phyloP scores from a whole-genome alignment of 2,888 invertebrate species.

The Apamea anceps region DNA sequence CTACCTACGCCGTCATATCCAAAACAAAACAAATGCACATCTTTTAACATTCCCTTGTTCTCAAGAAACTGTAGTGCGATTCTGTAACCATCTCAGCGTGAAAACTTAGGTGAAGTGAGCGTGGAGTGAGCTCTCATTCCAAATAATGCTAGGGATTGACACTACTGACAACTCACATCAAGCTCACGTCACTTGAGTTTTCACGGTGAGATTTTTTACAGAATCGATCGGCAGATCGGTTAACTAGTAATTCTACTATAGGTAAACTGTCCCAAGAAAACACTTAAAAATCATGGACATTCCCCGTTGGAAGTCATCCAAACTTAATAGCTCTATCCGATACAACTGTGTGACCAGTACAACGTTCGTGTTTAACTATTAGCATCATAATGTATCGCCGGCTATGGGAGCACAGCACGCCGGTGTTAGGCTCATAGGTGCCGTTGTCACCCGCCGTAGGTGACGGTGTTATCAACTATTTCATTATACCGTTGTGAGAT shows the following conservation, averaged over 20 bases:
- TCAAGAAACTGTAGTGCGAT: background rate
- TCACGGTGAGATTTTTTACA: no score
- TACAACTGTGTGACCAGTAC: constrained; percentile 54
- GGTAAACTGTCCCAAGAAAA: constrained; percentile 14
- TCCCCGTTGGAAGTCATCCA: constrained; percentile 33
- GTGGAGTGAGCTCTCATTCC: no score
- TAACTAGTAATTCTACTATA: background rate
- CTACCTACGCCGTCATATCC: background rate
- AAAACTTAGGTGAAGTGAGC: no score
- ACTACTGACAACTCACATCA: no score
- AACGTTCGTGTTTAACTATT: constrained; percentile 51
- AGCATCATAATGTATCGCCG: constrained; percentile 54
- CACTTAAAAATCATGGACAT: constrained; percentile 22
- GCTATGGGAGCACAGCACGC: constrained; percentile 42
- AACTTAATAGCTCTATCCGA: constrained; percentile 62
- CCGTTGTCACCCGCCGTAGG: constrained; percentile 46
- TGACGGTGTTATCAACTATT: constrained; percentile 61
- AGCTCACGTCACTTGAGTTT: no score
- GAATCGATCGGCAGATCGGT: no score
- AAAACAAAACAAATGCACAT: background rate
- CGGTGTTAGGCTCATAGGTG: constrained; percentile 47
- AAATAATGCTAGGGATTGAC: no score
- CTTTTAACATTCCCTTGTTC: background rate
- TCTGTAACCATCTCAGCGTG: no score
- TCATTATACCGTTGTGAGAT: constrained; percentile 56